Conservation (phyloP, 2,888 invertebrate genomes). For the Scaptodrosophila latifasciaeformis region DNA sequence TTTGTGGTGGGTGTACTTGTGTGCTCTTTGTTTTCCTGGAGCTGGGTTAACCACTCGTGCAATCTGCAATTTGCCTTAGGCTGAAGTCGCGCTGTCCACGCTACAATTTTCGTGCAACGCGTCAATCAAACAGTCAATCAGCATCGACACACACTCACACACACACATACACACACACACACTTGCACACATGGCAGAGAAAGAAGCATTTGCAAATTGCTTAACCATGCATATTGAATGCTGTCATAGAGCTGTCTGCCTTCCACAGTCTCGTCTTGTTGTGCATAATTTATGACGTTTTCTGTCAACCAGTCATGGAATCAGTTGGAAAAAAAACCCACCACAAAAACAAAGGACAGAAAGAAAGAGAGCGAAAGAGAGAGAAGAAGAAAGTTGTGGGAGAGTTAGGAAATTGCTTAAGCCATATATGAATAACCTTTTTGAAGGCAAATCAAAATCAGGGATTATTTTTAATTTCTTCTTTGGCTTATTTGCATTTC, state of each 20-base stretch:
- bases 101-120: not conserved
- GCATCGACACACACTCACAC: not conserved
- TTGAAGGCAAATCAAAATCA: no score
- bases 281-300: slow-evolving; percentile 52
- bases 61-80: slow-evolving; percentile 13
- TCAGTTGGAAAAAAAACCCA: no score
- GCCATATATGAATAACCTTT: slow-evolving; percentile 6
- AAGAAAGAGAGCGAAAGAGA: no score
- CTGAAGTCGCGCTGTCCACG: not conserved
- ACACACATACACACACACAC: not conserved
- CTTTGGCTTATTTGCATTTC: not conserved
- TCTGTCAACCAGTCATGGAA: slow-evolving; percentile 4
- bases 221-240: slow-evolving; percentile 56
- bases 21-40: no score
- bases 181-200: no score
- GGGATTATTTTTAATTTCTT: not conserved
- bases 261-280: not conserved
- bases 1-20: no score
- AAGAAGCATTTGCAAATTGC: no score
- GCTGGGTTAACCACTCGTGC: slow-evolving; percentile 17
- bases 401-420: slow-evolving; percentile 30
- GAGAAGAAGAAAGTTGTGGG: no score
- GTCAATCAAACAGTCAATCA: slow-evolving; percentile 52
- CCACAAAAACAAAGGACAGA: no score
- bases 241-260: slow-evolving; percentile 36